Evolutionary conservation across 1,140 invertebrate genomes (phyloP).

Genomic region (Harpegnathos saltator): DNA sequence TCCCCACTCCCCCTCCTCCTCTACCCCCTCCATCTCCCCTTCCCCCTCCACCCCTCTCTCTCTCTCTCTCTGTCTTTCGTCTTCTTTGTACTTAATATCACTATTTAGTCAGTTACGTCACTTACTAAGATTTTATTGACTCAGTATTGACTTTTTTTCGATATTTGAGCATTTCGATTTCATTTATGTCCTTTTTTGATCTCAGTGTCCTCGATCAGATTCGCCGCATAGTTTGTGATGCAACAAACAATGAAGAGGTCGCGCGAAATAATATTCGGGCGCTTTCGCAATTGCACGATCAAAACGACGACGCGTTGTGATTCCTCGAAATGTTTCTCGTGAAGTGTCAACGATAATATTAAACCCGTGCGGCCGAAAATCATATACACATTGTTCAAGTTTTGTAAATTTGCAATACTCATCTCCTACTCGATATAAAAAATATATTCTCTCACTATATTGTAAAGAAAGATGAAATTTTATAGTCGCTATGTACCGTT

Average conservation of each 20-base stretch:
- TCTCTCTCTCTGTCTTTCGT: too few relatives aligned
- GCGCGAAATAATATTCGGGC: background rate
- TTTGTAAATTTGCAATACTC: background rate
- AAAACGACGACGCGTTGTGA: constrained; percentile 32
- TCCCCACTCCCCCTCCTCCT: too few relatives aligned
- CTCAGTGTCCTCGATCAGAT: constrained; percentile 31
- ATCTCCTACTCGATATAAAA: background rate
- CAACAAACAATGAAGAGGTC: constrained; percentile 18
- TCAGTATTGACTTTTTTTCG: constrained; percentile 67
- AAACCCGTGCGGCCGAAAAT: background rate
- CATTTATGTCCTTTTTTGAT: background rate
- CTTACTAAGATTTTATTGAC: constrained; percentile 69
- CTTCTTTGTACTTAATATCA: constrained; percentile 69
- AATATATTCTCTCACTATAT: too few relatives aligned
- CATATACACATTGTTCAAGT: too few relatives aligned
- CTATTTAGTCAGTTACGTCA: constrained; percentile 61
- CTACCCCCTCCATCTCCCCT: too few relatives aligned
- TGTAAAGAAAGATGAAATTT: background rate
- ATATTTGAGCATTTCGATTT: constrained; percentile 62
- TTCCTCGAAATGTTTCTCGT: background rate
- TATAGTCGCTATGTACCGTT: background rate
- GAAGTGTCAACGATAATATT: constrained; percentile 4
- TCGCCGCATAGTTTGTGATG: constrained; percentile 9
- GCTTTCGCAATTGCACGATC: constrained; percentile 12
- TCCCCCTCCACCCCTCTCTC: too few relatives aligned